phyloP scores from a whole-genome alignment of 2,113 vertebrate genomes.

The Nerophis ophidion region DNA sequence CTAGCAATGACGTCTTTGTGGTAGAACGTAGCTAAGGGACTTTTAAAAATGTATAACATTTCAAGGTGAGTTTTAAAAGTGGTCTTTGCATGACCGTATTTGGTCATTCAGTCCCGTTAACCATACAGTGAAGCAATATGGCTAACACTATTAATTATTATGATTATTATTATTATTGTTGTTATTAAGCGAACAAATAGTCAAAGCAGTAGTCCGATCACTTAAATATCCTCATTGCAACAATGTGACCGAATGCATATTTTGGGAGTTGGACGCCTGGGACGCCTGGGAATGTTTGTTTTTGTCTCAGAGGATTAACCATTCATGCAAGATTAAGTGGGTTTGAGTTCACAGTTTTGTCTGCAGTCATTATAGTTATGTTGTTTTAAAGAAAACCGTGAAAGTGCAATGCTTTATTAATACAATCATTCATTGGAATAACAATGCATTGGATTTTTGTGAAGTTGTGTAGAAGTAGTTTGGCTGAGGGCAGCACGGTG shows the following conservation, averaged over 20 bases:
- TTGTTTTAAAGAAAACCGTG: no score
- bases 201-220: background rate
- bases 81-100: constrained; percentile 61
- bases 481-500: no score
- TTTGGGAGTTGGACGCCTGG: background rate
- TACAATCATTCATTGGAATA: no score
- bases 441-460: no score
- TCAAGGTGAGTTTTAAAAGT: constrained; percentile 23
- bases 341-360: background rate
- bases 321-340: background rate
- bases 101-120: constrained; percentile 53
- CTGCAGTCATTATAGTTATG: background rate
- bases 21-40: background rate
- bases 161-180: background rate
- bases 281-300: background rate
- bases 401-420: no score
- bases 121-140: constrained; percentile 16
- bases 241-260: background rate
- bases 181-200: background rate
- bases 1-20: background rate
- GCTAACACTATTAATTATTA: background rate
- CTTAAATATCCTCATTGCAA: background rate
- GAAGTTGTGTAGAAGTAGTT: no score
- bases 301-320: background rate
- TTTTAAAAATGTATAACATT: background rate